phyloP scores from a whole-genome alignment of 1,140 invertebrate genomes.

The Brevipalpus yothersi region DNA sequence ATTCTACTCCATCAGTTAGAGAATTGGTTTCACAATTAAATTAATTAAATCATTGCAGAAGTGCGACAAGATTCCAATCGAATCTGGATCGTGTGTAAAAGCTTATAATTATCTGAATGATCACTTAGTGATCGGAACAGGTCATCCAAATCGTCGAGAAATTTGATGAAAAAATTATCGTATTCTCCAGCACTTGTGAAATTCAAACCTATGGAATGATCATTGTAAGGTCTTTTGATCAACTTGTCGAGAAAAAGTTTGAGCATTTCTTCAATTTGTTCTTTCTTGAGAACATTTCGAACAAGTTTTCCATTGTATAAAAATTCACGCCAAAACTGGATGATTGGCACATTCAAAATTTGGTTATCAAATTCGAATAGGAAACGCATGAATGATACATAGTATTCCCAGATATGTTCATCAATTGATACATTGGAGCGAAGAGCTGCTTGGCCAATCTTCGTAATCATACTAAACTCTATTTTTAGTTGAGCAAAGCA shows the following conservation, averaged over 20 bases:
- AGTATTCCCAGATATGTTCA: conserved; percentile 13
- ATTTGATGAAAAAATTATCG: conserved; percentile 40
- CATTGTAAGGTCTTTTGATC: background rate
- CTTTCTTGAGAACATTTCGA: background rate
- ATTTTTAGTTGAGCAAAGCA: background rate
- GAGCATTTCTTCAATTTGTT: background rate
- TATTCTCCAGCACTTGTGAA: conserved; percentile 80
- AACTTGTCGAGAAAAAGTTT: background rate
- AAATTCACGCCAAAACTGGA: background rate
- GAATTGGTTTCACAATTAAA: background rate
- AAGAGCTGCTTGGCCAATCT: background rate
- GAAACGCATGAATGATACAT: conserved; percentile 52
- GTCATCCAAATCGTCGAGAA: conserved; percentile 43
- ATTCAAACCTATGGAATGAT: conserved; percentile 29
- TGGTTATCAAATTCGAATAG: conserved; percentile 31
- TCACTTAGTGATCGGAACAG: conserved; percentile 21
- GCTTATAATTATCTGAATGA: background rate
- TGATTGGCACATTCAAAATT: background rate
- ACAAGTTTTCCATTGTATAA: background rate
- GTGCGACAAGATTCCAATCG: background rate
- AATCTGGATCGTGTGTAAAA: conserved; percentile 1
- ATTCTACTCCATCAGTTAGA: background rate
- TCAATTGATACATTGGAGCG: background rate
- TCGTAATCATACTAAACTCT: background rate
- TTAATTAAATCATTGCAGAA: background rate